phyloP scores from a whole-genome alignment of 2,888 invertebrate species.

The Cephus rjabovi region DNA sequence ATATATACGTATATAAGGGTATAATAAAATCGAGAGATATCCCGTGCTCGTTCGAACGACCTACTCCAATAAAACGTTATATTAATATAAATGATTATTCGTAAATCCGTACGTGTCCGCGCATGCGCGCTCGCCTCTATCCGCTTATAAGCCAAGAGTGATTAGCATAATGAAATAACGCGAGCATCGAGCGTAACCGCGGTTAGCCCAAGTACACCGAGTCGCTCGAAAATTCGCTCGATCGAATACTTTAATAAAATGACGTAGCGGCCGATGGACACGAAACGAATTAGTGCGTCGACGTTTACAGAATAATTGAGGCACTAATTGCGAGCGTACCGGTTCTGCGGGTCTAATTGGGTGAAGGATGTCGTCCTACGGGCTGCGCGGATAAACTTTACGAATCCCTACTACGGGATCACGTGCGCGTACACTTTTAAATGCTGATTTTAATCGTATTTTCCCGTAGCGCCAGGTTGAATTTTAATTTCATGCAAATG shows the following conservation, averaged over 20 bases:
- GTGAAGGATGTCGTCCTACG: neutral
- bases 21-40: neutral
- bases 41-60: neutral
- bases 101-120: neutral
- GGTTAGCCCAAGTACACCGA: neutral
- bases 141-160: neutral
- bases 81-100: neutral
- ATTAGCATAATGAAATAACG: neutral
- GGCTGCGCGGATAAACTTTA: neutral
- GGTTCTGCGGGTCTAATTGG: neutral
- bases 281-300: neutral
- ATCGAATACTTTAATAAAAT: neutral
- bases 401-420: neutral
- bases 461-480: slow-evolving; percentile 21
- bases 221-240: neutral
- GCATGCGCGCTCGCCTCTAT: neutral
- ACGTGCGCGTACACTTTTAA: neutral
- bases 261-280: neutral
- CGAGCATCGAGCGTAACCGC: neutral
- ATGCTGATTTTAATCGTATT: slow-evolving; percentile 36
- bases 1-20: neutral
- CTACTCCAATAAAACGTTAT: neutral
- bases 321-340: neutral
- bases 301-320: neutral
- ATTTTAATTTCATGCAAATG: slow-evolving; percentile 36